Base-by-base conservation (phyloP, 1,140 invertebrate species). In the Protaetia brevitarsis region DNA sequence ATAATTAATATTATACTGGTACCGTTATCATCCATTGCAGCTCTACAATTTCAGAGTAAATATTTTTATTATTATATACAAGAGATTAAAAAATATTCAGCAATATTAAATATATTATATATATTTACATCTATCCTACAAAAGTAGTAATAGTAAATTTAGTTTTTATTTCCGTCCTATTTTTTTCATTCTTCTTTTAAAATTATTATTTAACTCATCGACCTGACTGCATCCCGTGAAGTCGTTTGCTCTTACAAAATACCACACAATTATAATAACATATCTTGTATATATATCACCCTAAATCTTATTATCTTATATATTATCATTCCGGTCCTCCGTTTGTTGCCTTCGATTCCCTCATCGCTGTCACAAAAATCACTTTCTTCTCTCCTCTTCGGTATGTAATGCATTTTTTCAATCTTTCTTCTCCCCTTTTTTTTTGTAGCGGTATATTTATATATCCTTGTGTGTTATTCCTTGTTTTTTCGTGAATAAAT, bases 21-120 rank as follows among this genome's bases (percentile, higher is more conserved):
- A 51, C 26, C 26, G 41, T 51, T 51, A n/a, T n/a, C n/a, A n/a
- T n/a, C n/a, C 41, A 51, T 51, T 51, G 41, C 41, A 51, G 41
- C 26, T 51, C 16, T 51, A 51, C 26, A 23, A 51, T 19, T 51
- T 23, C 21, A 51, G 41, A 51, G 41, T 51, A 51, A 51, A 51
- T 51, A 51, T 51, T 23, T 51, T 51, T 51, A 51, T 51, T 23
- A 59, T 51, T 62, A 62, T 62, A 62, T 62, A 62, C 60, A 62
- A 62, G 60, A 62, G 60, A 62, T 62, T 62, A 62, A 62, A 62
- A 62, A 62, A 62, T 62, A 62, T 62, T 36, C 31, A 62, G 29
- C 60, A 34, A n/a, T 62, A 62, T 62, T 62, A 62, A 62, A 62
- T 62, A 62, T 62, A 36, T 62, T 31, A 62, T 62, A 62, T 60